These are phyloP conservation scores for Heterodera filipjevi DNA, from an alignment of 2,888 invertebrate genomes.

Conservation along the genomic window DNA sequence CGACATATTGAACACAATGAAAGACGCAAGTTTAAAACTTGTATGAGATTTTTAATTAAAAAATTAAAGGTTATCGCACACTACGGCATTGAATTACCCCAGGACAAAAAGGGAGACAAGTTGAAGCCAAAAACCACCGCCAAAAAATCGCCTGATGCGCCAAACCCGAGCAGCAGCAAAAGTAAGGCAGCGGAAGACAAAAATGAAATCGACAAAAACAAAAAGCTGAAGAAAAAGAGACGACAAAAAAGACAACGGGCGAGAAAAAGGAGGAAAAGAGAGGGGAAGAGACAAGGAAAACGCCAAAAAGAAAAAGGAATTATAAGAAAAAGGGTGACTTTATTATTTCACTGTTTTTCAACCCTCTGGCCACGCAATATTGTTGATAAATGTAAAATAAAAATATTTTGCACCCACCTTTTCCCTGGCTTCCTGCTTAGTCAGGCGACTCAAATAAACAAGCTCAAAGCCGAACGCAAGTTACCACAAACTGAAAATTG, in stretches of 20 bases:
- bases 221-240: slow-evolving; percentile 44
- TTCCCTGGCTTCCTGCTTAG: slow-evolving; percentile 77
- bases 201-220: slow-evolving; percentile 51
- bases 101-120: slow-evolving; percentile 58
- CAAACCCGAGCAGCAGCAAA: slow-evolving; percentile 46
- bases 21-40: slow-evolving; percentile 45
- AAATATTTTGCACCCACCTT: slow-evolving; percentile 63
- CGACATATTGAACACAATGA: slow-evolving; percentile 64
- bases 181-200: slow-evolving; percentile 47
- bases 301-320: slow-evolving; percentile 1
- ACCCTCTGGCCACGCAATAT: slow-evolving; percentile 35
- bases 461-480: slow-evolving; percentile 40
- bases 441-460: slow-evolving; percentile 86
- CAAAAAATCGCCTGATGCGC: slow-evolving; percentile 29
- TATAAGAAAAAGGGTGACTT: slow-evolving; percentile 70
- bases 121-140: slow-evolving; percentile 55
- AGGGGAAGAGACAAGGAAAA: no score
- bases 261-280: slow-evolving; percentile 41
- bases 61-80: slow-evolving; percentile 47
- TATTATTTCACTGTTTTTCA: slow-evolving; percentile 84
- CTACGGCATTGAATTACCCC: slow-evolving; percentile 59
- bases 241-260: slow-evolving; percentile 40
- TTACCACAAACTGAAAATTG: slow-evolving; percentile 28
- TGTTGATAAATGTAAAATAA: slow-evolving; percentile 39
- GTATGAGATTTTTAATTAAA: background rate